phyloP scores from a whole-genome alignment of 2,888 invertebrate species.

The Polyommatus iphigenia region DNA sequence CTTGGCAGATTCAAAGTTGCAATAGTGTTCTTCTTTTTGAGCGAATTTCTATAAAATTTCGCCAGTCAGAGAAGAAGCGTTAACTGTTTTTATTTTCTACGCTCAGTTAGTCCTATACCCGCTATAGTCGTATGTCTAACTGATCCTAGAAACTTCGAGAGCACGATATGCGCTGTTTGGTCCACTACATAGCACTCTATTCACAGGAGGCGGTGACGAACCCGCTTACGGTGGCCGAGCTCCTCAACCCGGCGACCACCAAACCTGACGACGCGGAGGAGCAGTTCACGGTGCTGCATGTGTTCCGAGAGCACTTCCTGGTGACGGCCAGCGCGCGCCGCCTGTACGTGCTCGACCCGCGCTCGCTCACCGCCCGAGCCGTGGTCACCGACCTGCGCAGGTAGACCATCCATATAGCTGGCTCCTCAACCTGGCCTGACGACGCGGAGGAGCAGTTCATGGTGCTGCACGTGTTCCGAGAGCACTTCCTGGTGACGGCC shows the following conservation, averaged over 20 bases:
- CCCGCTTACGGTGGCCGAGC: constrained; percentile 83
- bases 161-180: too few relatives aligned
- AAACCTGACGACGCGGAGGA: constrained; percentile 60
- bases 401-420: too few relatives aligned
- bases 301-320: constrained; percentile 86
- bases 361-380: constrained; percentile 83
- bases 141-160: too few relatives aligned
- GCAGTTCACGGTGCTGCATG: constrained; percentile 72
- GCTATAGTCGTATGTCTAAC: too few relatives aligned
- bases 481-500: constrained; percentile 87
- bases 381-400: constrained; percentile 60
- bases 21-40: too few relatives aligned
- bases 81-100: too few relatives aligned
- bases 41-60: too few relatives aligned
- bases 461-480: constrained; percentile 83
- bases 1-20: too few relatives aligned
- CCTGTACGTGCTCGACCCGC: constrained; percentile 88
- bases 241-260: constrained; percentile 83
- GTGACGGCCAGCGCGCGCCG: constrained; percentile 86
- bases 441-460: constrained; percentile 65
- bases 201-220: constrained; percentile 71
- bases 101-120: too few relatives aligned
- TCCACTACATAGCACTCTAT: too few relatives aligned
- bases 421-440: constrained; percentile 83
- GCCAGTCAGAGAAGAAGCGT: too few relatives aligned